These are phyloP conservation scores for Zhuqinia jingwanae DNA, from an alignment of 2,888 invertebrate species.

Conservation along the genomic window DNA sequence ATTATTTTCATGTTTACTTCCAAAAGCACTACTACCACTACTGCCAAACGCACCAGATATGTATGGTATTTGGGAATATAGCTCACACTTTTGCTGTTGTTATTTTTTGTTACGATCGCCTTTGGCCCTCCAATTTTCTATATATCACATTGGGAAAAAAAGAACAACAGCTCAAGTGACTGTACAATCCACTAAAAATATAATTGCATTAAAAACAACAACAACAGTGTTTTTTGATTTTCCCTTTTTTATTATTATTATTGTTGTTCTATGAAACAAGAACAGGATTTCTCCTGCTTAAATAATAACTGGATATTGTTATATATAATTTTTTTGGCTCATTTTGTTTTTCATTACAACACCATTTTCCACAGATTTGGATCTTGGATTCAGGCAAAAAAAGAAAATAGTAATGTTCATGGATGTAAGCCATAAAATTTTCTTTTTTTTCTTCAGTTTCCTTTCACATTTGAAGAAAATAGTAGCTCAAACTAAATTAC, in stretches of 20 bases:
- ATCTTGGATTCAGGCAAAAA: slow-evolving; percentile 68
- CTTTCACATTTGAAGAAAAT: slow-evolving; percentile 12
- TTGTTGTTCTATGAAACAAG: slow-evolving; percentile 21
- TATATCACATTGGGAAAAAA: slow-evolving; percentile 18
- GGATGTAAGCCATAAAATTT: slow-evolving; percentile 45
- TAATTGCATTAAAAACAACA: slow-evolving; percentile 9
- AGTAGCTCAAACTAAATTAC: slow-evolving; percentile 1
- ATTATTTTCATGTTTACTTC: slow-evolving; percentile 11
- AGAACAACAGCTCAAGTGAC: neutral
- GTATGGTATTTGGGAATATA: no score
- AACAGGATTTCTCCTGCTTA: slow-evolving; percentile 45
- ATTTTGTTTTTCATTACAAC: slow-evolving; percentile 61
- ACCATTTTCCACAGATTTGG: slow-evolving; percentile 59
- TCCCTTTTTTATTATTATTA: no score
- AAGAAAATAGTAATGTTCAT: slow-evolving; percentile 36
- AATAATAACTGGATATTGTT: slow-evolving; percentile 12
- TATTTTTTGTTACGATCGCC: slow-evolving; percentile 35
- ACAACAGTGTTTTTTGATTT: slow-evolving; percentile 13
- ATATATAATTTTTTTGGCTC: slow-evolving; percentile 1
- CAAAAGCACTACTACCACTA: no score
- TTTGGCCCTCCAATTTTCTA: slow-evolving; percentile 37
- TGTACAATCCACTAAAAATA: neutral
- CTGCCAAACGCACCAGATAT: no score
- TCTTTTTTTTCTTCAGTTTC: neutral
- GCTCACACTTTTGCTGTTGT: neutral